These are phyloP conservation scores for Ploceus nigricollis DNA, from an alignment of 2,113 vertebrate species.

Conservation along the genomic window DNA sequence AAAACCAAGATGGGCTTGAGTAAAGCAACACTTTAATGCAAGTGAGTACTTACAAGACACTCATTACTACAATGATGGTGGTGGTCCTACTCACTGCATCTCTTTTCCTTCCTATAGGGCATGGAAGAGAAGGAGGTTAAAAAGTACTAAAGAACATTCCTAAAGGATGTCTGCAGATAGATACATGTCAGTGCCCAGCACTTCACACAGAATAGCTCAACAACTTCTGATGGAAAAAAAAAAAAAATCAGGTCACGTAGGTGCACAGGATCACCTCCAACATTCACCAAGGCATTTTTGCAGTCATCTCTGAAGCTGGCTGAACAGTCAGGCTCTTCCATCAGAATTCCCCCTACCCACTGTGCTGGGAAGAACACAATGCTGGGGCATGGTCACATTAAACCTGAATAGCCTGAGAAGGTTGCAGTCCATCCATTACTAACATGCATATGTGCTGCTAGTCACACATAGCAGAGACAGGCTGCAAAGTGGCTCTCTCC, in stretches of 20 bases:
- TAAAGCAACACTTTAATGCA: background rate
- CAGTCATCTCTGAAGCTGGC: background rate
- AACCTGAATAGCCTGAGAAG: background rate
- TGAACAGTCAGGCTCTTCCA: background rate
- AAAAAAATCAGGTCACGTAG: background rate
- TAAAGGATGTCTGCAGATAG: background rate
- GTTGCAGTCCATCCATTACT: background rate
- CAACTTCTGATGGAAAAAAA: background rate
- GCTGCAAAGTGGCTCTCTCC: background rate
- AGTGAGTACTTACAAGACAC: slow-evolving; percentile 76
- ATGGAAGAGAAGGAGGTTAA: slow-evolving; percentile 34
- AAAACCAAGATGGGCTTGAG: background rate
- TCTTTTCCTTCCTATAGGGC: slow-evolving; percentile 67
- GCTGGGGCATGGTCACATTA: background rate
- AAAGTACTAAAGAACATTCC: background rate
- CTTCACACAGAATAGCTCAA: background rate
- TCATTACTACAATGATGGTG: slow-evolving; percentile 74
- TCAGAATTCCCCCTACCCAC: background rate
- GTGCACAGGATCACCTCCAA: background rate
- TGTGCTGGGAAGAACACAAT: background rate
- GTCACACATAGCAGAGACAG: background rate
- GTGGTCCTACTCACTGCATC: slow-evolving; percentile 59
- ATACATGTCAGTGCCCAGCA: background rate
- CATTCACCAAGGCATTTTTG: background rate
- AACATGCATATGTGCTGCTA: background rate